Evolutionary conservation across 2,797 vertebrate species (phyloP).

Genomic region (Neopelma chrysocephalum): DNA sequence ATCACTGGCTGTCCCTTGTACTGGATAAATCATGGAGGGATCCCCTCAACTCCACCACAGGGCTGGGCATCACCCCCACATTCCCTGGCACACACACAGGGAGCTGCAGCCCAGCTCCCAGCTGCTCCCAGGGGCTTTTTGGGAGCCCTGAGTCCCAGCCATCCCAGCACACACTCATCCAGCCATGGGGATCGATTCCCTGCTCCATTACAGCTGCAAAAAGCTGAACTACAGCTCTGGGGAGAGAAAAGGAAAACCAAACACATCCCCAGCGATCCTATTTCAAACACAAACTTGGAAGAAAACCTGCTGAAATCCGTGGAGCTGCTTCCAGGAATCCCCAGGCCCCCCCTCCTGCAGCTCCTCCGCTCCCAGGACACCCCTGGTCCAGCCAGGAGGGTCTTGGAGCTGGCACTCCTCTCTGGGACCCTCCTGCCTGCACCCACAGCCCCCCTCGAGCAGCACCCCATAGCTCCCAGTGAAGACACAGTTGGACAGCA

Average conservation of each 20-base stretch:
- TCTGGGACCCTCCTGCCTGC: background rate
- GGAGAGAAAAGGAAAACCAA: background rate
- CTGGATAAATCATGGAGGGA: rapidly evolving
- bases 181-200: rapidly evolving
- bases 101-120: background rate
- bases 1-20: rapidly evolving
- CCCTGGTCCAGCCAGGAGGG: background rate
- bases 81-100: background rate
- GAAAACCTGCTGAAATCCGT: background rate
- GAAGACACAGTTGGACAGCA: rapidly evolving
- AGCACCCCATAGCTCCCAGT: background rate
- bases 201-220: background rate
- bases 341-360: rapidly evolving
- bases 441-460: background rate
- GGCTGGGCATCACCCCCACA: rapidly evolving
- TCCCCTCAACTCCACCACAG: rapidly evolving
- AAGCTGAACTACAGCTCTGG: background rate
- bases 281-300: rapidly evolving
- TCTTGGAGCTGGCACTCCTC: rapidly evolving
- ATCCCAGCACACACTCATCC: rapidly evolving
- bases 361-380: background rate
- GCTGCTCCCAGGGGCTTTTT: background rate
- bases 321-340: rapidly evolving
- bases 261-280: rapidly evolving
- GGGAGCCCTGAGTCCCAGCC: background rate